Evolutionary conservation across 2,888 invertebrate species (phyloP).

Genomic region (Tenthredo livida): DNA sequence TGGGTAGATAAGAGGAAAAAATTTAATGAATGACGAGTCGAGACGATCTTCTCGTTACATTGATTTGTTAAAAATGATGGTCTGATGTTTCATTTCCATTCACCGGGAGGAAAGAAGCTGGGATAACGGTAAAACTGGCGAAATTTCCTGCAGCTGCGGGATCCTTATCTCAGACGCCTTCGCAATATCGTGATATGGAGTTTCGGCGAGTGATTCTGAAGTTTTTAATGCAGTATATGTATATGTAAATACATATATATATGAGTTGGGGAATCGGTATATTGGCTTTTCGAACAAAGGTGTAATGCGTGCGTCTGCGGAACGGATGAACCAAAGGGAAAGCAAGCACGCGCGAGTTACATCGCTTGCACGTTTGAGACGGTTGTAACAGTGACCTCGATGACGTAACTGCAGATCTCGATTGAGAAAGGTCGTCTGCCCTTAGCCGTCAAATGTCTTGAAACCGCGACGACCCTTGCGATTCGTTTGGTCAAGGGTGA

Average conservation of each 20-base stretch:
- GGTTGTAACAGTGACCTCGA: conserved; percentile 50
- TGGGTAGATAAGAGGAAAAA: too few species aligned
- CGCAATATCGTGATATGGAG: background rate
- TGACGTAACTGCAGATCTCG: conserved; percentile 43
- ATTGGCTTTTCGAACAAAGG: conserved; percentile 14
- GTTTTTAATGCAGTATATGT: background rate
- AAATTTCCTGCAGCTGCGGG: background rate
- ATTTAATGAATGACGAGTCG: background rate
- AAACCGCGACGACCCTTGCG: conserved; percentile 60
- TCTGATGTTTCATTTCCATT: background rate
- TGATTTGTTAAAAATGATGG: background rate
- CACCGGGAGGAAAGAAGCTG: background rate
- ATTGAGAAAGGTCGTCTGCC: conserved; percentile 52
- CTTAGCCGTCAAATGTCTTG: conserved; percentile 55
- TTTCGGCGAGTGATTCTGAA: background rate
- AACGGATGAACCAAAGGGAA: conserved; percentile 43
- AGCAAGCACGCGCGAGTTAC: conserved; percentile 49
- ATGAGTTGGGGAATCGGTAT: background rate
- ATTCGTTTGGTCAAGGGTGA: conserved; percentile 31
- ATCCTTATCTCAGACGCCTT: background rate
- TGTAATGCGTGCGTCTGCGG: conserved; percentile 7
- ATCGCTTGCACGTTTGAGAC: conserved; percentile 18
- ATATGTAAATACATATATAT: too few species aligned
- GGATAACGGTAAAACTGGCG: background rate
- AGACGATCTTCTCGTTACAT: background rate